Base-by-base conservation (phyloP, 2,888 invertebrate genomes). In the Ochropleura plecta region DNA sequence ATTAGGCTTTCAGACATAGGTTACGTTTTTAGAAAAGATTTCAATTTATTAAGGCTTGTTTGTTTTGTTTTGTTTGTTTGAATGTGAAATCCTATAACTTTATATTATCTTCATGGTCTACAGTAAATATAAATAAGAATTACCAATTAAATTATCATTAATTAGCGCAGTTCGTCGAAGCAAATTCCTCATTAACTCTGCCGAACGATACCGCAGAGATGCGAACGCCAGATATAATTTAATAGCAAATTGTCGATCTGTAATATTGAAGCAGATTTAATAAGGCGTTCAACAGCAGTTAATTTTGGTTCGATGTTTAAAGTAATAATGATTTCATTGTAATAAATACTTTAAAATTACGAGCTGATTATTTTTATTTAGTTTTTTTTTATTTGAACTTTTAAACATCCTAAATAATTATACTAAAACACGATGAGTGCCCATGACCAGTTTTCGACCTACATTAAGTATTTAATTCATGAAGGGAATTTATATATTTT, bases 141-240 rank as follows among this genome's bases (percentile, higher is more conserved):
- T 64, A 62, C 57, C 63, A 79, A 69, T 64, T 63, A 68, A 75
- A 80, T 76, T 72, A 74, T 68, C 59, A 76, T 76, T 76, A 80
- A 73, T 85, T 82, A 73, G 48, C 53, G 16, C 60, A 74, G 73
- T 76, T 73, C 75, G 51, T 60, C n/a, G 75, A 67, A 69, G 64
- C 74, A 62, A 46, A 60, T 68, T 60, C 70, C 30, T 53, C 64
- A 74, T 65, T 59, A 73, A 48, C 51, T 69, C 63, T 60, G n/a
- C 46, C 57, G 71, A 75, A 69, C 69, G 65, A 68, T 72, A 68
- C 83, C 71, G 48, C 85, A 66, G 71, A 80, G 67, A 70, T 73
- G 57, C 65, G 62, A 80, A 76, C 86, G 77, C 85, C 86, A 86
- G 81, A 76, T 76, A 73, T 66, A 81, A 83, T 81, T 81, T 63